Evolutionary conservation across 2,797 vertebrate genomes (phyloP), one percentile per base, ranked within the genome.

Genomic region (Manis pentadactyla): DNA sequence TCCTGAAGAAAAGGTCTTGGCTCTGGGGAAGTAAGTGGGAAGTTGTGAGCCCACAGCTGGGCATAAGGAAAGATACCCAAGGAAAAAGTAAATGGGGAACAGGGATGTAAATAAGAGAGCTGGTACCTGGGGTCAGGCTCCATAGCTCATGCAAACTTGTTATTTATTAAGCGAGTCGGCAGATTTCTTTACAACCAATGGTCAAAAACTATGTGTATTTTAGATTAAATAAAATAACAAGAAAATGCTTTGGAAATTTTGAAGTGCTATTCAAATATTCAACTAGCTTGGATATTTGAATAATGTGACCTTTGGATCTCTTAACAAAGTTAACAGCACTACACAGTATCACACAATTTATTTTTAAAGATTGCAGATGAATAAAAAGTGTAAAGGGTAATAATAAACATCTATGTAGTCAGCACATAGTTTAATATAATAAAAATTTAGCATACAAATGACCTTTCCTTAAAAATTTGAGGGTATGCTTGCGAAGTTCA

Each of bases 211-310:
- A 51, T 25, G 17, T 82, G 64, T 18, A 25, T n/a, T 74, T 4
- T 37, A 5, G 42, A 83, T 89, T 71, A 77, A 88, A 81, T 37
- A 71, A 86, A 91, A 73, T 66, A 74, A 68, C 7, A 42, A 87
- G 49, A 34, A 94, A 86, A 84, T 81, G 8, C 59, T 87, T 82
- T 61, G 42, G 21, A 87, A 86, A 79, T 86, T 23, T 85, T 42
- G 46, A 73, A 79, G 39, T 46, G 46, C 46, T 46, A 12, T 73
- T 63, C 42, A 91, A 71, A 83, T 63, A 51, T 34, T 88, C 39
- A 83, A 68, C 68, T 83, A 42, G 2, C 18, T 69, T 46, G 29
- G 88, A 31, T 34, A 75, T 83, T 69, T 88, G 49, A 74, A 74
- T 74, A 89, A 34, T 14, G 51, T 68, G 55, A 77, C n/a, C 37